Evolutionary conservation across 2,888 invertebrate species (phyloP), one percentile per base, ranked within the genome.

Genomic region (Tetrapedia diversipes): DNA sequence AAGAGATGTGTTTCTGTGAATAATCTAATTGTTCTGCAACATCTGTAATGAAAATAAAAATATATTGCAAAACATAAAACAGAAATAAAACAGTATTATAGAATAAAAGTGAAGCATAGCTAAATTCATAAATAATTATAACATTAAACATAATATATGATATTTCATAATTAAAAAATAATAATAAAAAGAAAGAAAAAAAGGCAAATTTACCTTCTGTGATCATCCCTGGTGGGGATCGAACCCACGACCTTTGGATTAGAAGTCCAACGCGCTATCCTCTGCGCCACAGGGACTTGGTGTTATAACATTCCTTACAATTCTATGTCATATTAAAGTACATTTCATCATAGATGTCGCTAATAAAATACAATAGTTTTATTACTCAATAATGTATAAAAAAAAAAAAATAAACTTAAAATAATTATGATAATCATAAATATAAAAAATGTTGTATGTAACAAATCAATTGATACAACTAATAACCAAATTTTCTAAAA

Each of bases 181-280:
- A 3, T 6, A n/a, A 43, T 10, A 32, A 29, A 37, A 65, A 43
- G 27, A n/a, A 11, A 16, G 0, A 6, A 22, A 22, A 10, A 22
- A n/a, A n/a, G n/a, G n/a, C n/a, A n/a, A n/a, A 37, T 16, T 4
- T 11, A 19, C 11, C 11, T 14, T n/a, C n/a, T 0, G 37, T 11
- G 2, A 22, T 6, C 90, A 91, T 91, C 90, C 90, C 90, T 91
- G 90, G 90, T 91, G 90, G 90, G 90, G 90, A 91, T 90, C 90
- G 90, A 91, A 91, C 90, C 90, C 91, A 91, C 91, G 90, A 90
- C 90, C 90, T 90, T 91, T 91, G 90, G 90, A 91, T 91, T 91
- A 91, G 90, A 91, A 91, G 90, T 90, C 90, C 90, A 90, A 90
- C 90, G 90, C 90, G 90, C 90, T 90, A 90, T 90, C 91, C 91